Evolutionary conservation across 2,113 vertebrate genomes (phyloP).

Genomic region (Oxyruncus cristatus): DNA sequence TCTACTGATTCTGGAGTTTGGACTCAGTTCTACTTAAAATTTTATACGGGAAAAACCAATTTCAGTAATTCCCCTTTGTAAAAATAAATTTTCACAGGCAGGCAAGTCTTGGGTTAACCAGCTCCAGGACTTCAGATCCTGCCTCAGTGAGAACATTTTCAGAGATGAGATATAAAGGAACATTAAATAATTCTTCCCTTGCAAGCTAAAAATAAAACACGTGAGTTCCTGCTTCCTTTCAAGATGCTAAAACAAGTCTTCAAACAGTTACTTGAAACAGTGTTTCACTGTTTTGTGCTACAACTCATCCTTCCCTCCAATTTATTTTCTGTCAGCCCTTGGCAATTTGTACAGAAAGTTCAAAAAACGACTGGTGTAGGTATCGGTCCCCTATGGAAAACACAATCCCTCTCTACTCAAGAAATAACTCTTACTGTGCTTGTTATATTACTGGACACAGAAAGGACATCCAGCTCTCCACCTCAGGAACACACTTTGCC

Average conservation of each 20-base stretch:
- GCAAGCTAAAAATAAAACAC: constrained; percentile 54
- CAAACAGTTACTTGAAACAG: constrained; percentile 18
- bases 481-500: not conserved
- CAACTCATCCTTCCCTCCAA: not conserved
- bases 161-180: constrained; percentile 22
- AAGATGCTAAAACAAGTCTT: constrained; percentile 18
- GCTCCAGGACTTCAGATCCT: not conserved
- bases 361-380: not conserved
- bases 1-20: not conserved
- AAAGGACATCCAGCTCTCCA: not conserved
- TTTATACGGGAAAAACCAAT: constrained; percentile 17
- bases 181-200: constrained; percentile 44
- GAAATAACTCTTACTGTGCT: not conserved
- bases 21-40: constrained; percentile 20
- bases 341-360: not conserved
- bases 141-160: constrained; percentile 2
- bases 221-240: constrained; percentile 41
- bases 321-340: not conserved
- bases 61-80: not conserved
- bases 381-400: not conserved
- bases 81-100: constrained; percentile 12
- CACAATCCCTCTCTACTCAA: not conserved
- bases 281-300: not conserved
- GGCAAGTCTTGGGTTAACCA: constrained; percentile 22
- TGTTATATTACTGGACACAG: not conserved